Percentiles rank a stretch among this genome's conserved stretches.
Evolutionary conservation across 1,140 invertebrate species (phyloP).

Genomic region (Elysia chlorotica): DNA sequence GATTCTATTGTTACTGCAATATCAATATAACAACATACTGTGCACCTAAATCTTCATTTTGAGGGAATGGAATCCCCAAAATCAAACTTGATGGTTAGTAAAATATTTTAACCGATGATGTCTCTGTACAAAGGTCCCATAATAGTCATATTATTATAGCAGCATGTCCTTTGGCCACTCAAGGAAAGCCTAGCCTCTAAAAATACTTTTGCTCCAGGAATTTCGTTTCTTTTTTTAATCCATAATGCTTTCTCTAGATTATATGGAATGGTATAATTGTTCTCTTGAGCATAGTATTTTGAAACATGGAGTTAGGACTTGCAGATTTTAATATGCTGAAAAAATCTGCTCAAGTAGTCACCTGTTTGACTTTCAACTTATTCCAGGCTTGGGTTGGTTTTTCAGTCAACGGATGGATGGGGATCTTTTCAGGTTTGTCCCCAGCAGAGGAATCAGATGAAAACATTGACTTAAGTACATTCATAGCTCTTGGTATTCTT

Average conservation of each 20-base stretch:
- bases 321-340: neutral
- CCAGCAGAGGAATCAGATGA: neutral
- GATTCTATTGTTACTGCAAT: no score
- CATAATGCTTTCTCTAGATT: neutral
- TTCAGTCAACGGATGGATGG: slow-evolving; percentile 33
- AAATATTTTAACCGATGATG: no score
- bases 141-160: no score
- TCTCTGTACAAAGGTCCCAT: no score
- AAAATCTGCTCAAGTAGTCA: neutral
- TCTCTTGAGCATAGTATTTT: neutral
- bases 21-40: no score
- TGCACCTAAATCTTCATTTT: no score
- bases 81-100: no score
- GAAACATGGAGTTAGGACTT: neutral
- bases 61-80: no score
- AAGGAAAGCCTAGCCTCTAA: neutral
- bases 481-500: no score
- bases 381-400: slow-evolving; percentile 15
- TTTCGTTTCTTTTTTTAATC: neutral
- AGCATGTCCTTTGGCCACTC: no score
- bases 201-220: neutral
- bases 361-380: slow-evolving; percentile 20
- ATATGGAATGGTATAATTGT: neutral
- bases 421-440: slow-evolving; percentile 40
- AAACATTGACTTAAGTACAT: no score